phyloP scores from a whole-genome alignment of 2,113 vertebrate genomes.

The Pteropus alecto region DNA sequence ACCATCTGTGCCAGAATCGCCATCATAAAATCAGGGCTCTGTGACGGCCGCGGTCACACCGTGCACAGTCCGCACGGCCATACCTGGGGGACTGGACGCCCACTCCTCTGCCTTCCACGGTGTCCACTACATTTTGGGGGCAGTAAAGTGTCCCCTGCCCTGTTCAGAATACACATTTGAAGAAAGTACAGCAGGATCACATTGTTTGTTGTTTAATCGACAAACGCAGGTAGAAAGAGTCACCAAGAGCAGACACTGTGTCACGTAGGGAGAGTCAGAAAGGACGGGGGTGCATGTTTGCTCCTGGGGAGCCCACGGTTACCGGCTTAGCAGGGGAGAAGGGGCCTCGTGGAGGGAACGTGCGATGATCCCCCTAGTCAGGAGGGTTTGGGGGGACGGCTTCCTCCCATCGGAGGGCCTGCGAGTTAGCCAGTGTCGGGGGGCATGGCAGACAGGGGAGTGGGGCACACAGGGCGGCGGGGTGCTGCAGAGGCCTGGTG shows the following conservation, averaged over 20 bases:
- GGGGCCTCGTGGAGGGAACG: background rate
- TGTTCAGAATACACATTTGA: background rate
- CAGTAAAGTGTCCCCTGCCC: background rate
- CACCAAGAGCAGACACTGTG: accelerated
- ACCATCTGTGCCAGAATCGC: background rate
- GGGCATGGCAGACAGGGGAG: background rate
- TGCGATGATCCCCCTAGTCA: accelerated
- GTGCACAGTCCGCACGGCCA: background rate
- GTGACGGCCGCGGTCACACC: accelerated
- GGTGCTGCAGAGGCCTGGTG: accelerated
- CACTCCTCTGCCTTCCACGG: background rate
- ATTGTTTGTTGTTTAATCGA: background rate
- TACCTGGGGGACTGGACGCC: background rate
- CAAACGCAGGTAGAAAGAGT: background rate
- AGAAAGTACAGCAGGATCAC: accelerated
- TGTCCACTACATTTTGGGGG: background rate
- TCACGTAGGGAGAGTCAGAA: background rate
- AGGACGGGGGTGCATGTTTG: accelerated
- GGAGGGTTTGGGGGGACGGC: background rate
- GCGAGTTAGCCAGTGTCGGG: too few relatives aligned
- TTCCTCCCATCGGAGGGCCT: background rate
- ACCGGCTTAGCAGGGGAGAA: accelerated
- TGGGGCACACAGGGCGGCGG: background rate
- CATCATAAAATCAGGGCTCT: accelerated
- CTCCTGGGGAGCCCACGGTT: background rate